Conservation (phyloP, 2,888 invertebrate species). For the Ornithoptera priamus region DNA sequence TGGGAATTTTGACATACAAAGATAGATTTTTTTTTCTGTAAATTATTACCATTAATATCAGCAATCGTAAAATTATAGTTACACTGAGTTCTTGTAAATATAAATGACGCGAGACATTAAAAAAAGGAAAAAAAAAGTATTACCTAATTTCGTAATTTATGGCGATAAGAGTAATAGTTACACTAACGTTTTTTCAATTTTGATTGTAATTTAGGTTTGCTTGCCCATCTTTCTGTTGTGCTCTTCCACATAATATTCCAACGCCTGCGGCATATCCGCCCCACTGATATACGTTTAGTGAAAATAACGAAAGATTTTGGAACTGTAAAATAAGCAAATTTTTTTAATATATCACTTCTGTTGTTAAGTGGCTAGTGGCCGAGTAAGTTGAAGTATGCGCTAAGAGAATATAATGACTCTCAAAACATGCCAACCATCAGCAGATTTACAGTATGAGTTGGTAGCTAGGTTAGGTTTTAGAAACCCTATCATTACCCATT, state of each 20-base stretch:
- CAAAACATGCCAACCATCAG: too few relatives aligned
- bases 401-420: too few relatives aligned
- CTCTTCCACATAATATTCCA: constrained; percentile 59
- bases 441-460: too few relatives aligned
- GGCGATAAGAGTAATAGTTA: background rate
- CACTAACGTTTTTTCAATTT: constrained; percentile 48
- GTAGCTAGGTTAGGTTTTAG: too few relatives aligned
- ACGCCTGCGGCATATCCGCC: constrained; percentile 43
- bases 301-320: constrained; percentile 41
- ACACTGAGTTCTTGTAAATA: too few relatives aligned
- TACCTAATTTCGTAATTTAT: background rate
- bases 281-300: constrained; percentile 45
- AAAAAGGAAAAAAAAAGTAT: too few relatives aligned
- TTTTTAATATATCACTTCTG: background rate
- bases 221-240: constrained; percentile 49
- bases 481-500: too few relatives aligned
- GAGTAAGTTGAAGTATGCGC: too few relatives aligned
- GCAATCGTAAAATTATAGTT: too few relatives aligned
- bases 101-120: too few relatives aligned
- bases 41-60: background rate
- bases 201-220: constrained; percentile 46
- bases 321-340: constrained; percentile 34
- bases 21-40: background rate
- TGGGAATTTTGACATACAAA: background rate
- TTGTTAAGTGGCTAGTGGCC: too few relatives aligned